phyloP scores from a whole-genome alignment of 1,140 invertebrate species.

The Hirudo medicinalis region DNA sequence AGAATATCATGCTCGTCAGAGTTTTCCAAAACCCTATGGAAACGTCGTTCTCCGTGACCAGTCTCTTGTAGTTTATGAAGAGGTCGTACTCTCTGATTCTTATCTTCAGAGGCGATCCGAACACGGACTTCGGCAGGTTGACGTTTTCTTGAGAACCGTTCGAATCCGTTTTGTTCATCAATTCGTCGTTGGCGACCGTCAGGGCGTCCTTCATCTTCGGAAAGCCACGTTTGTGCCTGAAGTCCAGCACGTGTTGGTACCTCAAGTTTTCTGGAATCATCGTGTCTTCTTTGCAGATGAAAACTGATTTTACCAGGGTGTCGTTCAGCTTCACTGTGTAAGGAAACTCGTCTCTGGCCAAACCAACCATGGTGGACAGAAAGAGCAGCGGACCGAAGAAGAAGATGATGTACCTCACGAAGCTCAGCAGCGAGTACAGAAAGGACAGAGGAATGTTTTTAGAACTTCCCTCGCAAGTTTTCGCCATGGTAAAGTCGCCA shows the following conservation, averaged over 20 bases:
- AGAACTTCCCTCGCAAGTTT: slow-evolving; percentile 19
- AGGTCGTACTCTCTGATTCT: slow-evolving; percentile 22
- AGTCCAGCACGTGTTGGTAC: slow-evolving; percentile 20
- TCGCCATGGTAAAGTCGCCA: neutral
- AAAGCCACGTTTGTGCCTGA: slow-evolving; percentile 4
- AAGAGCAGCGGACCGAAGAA: slow-evolving; percentile 34
- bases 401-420: slow-evolving; percentile 33
- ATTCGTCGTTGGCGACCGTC: neutral
- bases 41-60: slow-evolving; percentile 23
- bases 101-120: slow-evolving; percentile 14
- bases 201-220: slow-evolving; percentile 19
- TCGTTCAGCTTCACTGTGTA: slow-evolving; percentile 24
- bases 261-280: slow-evolving; percentile 11
- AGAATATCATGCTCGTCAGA: slow-evolving; percentile 17
- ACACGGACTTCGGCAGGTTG: slow-evolving; percentile 2
- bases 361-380: slow-evolving; percentile 29
- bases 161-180: neutral
- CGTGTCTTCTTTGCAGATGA: slow-evolving; percentile 8
- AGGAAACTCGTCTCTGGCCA: slow-evolving; percentile 18
- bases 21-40: slow-evolving; percentile 20
- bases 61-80: slow-evolving; percentile 21
- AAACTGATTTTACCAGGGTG: slow-evolving; percentile 15
- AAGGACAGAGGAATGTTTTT: slow-evolving; percentile 35
- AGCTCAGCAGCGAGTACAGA: slow-evolving; percentile 32
- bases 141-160: neutral